These are phyloP conservation scores for Ligdia adustata DNA, from an alignment of 2,888 invertebrate genomes.

Conservation along the genomic window DNA sequence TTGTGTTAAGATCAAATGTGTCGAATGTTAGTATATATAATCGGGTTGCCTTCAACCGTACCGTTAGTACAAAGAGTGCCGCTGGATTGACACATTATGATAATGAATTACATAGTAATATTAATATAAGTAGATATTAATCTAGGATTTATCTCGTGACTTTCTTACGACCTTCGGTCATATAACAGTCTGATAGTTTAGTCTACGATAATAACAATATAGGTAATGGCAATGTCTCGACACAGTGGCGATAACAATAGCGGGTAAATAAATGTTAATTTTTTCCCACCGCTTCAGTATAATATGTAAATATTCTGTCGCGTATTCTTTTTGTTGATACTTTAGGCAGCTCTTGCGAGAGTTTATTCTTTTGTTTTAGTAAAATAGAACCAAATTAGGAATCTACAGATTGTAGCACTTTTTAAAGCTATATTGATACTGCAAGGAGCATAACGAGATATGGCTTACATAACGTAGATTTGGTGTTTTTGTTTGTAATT, in stretches of 20 bases:
- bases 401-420: no score
- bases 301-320: conserved; percentile 56
- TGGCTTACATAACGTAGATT: no score
- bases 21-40: conserved; percentile 25
- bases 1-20: conserved; percentile 14
- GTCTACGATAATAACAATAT: conserved; percentile 24
- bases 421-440: no score
- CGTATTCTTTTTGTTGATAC: conserved; percentile 30
- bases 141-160: conserved; percentile 36
- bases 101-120: conserved; percentile 26
- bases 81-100: conserved; percentile 55
- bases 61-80: conserved; percentile 53
- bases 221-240: conserved; percentile 54
- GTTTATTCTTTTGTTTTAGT: not conserved
- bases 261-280: conserved; percentile 60
- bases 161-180: conserved; percentile 34
- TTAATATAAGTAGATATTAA: conserved; percentile 28
- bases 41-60: conserved; percentile 30
- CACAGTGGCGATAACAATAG: conserved; percentile 61
- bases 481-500: no score
- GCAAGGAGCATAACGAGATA: no score
- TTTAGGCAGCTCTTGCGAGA: conserved; percentile 31
- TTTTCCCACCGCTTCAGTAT: conserved; percentile 72
- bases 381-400: no score
- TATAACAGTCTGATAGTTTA: conserved; percentile 39